Base-by-base conservation (phyloP, 2,888 invertebrate species). In the Polylopha cassiicola region DNA sequence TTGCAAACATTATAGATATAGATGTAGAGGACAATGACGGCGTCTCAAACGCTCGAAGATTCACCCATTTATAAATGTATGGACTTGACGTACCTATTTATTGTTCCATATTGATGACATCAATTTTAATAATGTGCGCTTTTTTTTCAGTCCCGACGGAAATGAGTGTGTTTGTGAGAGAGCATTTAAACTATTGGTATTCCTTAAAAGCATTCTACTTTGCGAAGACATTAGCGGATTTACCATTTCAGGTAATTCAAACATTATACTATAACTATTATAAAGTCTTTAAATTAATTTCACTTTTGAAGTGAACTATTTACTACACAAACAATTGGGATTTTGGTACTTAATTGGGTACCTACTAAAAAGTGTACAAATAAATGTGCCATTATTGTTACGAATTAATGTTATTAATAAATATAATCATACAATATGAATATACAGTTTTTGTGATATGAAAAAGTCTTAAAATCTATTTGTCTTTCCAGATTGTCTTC, bases 131-230 rank as follows among this genome's bases (percentile, higher is more conserved):
- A 42, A 20, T 23, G 26, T 34, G 30, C 48, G 37, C 32, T 32
- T 53, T 62, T 57, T 47, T 87, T 89, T 4, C 86, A 97, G 97
- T 98, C 91, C 98, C 98, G 30, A 89, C 93, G 56, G 98, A 98
- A 82, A 96, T 97, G 95, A 92, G 93, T 16, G 97, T 98, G 36
- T 97, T 97, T 82, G 91, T 96, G 48, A 87, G 97, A 70, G 98
- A 98, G 78, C 97, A 98, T 87, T 87, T 97, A 45, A 98, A 98
- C 76, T 97, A 97, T 66, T 98, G 98, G 98, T 98, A 98, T 76
- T 97, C 97, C 14, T 81, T 97, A 46, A 97, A 97, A 76, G 93
- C 97, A n/a, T 98, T 97, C 81, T 98, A 97, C 78, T 90, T 98
- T 61, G 97, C 98, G 32, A 96, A 97, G 81, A 97, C 97, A n/a